A percentile compares a stretch with the other conserved stretches of the same genome.
Conservation (phyloP, 2,888 invertebrate species). For the Leucoma salicis region DNA sequence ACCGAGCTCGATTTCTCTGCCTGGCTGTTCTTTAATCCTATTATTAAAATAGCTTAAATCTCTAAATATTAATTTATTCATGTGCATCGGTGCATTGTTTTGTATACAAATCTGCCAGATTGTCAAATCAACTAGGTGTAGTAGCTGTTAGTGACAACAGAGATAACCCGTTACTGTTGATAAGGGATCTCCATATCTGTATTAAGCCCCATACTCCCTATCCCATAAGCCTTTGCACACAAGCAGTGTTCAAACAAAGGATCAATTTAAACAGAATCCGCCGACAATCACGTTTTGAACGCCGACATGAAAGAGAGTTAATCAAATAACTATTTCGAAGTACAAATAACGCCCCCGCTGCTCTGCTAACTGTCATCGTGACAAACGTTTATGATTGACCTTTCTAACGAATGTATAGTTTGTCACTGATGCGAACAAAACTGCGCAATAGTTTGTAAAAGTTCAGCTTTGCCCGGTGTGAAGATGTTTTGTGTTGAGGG, state of each 20-base stretch:
- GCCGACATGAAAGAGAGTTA: conserved; percentile 78
- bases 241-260: conserved; percentile 76
- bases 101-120: neutral
- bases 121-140: conserved; percentile 51
- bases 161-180: conserved; percentile 61
- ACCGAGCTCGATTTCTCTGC: too few species aligned
- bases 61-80: too few species aligned
- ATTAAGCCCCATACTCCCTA: conserved; percentile 41
- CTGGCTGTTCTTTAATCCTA: too few species aligned
- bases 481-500: conserved; percentile 3
- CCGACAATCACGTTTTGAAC: conserved; percentile 69
- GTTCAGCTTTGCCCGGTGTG: conserved; percentile 67
- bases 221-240: conserved; percentile 71
- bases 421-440: conserved; percentile 61
- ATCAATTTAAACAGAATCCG: conserved; percentile 78
- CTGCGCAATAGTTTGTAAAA: conserved; percentile 64
- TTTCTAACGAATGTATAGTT: conserved; percentile 35
- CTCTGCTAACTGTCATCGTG: conserved; percentile 60
- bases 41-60: too few species aligned
- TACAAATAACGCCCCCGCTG: conserved; percentile 65
- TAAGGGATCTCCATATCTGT: conserved; percentile 62
- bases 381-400: conserved; percentile 74
- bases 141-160: conserved; percentile 61
- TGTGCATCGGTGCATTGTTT: neutral
- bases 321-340: conserved; percentile 74